A percentile compares a stretch with the other conserved stretches of the same genome.
Conservation (phyloP, 2,113 vertebrate species). For the Tenrec ecaudatus region DNA sequence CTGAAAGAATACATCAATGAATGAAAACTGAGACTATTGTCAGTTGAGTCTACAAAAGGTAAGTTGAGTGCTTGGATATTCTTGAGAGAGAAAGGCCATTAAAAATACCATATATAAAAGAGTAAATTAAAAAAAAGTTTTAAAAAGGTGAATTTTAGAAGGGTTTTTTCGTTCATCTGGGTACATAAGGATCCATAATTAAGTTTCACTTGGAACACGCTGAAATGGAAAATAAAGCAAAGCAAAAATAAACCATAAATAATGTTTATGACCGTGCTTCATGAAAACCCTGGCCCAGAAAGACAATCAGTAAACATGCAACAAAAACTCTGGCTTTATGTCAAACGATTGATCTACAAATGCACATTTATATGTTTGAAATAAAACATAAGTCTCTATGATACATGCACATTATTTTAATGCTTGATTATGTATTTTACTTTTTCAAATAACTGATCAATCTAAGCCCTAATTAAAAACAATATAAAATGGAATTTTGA, state of each 20-base stretch:
- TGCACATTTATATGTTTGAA: constrained; percentile 6
- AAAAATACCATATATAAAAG: background rate
- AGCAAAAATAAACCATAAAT: background rate
- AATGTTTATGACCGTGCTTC: background rate
- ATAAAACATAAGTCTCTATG: background rate
- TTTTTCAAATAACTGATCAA: constrained; percentile 32
- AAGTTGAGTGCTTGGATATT: background rate
- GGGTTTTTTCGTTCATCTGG: constrained; percentile 34
- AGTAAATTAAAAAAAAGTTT: background rate
- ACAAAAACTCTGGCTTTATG: background rate
- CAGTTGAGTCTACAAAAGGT: constrained; percentile 18
- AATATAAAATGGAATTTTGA: background rate
- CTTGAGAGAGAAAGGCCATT: background rate
- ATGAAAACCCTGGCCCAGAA: constrained; percentile 13
- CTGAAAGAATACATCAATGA: background rate
- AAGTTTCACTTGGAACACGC: constrained; percentile 14
- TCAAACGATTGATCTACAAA: constrained; percentile 35
- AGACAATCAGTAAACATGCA: background rate
- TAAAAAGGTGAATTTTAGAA: background rate
- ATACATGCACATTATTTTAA: constrained; percentile 39
- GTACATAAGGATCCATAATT: constrained; percentile 37
- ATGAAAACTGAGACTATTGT: background rate
- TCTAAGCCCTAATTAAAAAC: background rate
- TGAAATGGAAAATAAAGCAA: background rate
- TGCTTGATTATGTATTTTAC: background rate